Evolutionary conservation across 2,888 invertebrate genomes (phyloP).

Genomic region (Eupeodes luniger): DNA sequence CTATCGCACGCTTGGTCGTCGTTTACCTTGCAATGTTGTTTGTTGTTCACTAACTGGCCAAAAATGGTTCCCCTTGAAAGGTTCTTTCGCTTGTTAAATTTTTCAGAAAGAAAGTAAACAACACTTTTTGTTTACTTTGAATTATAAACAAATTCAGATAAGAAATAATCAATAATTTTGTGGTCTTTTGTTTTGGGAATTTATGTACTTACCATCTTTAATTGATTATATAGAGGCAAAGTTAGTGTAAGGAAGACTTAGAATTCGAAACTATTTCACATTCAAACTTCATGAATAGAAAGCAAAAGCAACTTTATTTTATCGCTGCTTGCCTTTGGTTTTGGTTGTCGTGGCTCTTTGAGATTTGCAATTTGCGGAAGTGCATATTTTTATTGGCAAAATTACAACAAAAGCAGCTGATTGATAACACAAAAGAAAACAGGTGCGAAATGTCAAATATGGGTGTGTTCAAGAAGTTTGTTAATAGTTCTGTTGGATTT

Average conservation of each 20-base stretch:
- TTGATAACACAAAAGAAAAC: neutral
- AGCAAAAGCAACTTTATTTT: neutral
- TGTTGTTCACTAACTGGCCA: neutral
- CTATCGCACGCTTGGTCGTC: neutral
- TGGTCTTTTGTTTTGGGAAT: neutral
- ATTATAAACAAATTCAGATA: slow-evolving; percentile 1
- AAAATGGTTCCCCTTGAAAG: neutral
- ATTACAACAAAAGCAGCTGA: neutral
- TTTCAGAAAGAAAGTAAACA: neutral
- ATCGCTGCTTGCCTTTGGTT: neutral
- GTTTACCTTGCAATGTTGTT: neutral
- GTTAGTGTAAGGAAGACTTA: neutral
- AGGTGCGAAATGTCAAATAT: neutral
- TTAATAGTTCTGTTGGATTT: neutral
- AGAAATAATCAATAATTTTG: neutral
- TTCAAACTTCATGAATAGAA: neutral
- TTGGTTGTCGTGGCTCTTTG: neutral
- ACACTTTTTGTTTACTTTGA: slow-evolving; percentile 2
- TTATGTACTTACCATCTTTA: slow-evolving; percentile 6
- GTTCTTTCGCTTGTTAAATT: neutral
- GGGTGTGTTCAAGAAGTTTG: neutral
- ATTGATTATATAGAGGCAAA: neutral
- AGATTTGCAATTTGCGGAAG: slow-evolving; percentile 13
- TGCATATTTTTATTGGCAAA: slow-evolving; percentile 3
- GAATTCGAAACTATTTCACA: neutral